A percentile compares a stretch with the other conserved stretches of the same genome.
Conservation (phyloP, 2,797 vertebrate species). For the Lepilemur septentrionalis region DNA sequence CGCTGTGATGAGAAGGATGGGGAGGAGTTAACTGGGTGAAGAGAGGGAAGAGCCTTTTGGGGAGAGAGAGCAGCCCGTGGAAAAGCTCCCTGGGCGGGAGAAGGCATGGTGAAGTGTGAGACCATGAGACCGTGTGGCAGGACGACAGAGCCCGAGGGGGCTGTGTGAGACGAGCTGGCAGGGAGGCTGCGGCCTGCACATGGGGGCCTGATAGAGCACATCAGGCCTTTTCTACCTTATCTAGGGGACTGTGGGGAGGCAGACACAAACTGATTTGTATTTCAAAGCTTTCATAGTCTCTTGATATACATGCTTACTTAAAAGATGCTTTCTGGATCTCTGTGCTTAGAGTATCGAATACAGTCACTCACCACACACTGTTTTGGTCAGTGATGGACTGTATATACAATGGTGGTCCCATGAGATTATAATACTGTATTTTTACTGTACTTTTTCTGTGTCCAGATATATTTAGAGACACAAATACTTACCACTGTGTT, state of each 20-base stretch:
- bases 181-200: not conserved
- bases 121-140: no score
- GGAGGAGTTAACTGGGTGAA: not conserved
- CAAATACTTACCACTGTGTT: not conserved
- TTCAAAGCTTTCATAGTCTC: not conserved
- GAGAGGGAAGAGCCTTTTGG: not conserved
- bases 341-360: not conserved
- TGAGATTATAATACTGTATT: not conserved
- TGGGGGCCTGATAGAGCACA: not conserved
- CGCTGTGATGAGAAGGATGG: not conserved
- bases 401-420: not conserved
- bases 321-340: not conserved
- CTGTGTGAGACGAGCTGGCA: not conserved
- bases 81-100: not conserved
- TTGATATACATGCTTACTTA: not conserved
- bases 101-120: not conserved
- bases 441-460: not conserved
- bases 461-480: not conserved
- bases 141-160: not conserved
- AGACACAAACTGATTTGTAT: not conserved
- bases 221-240: not conserved
- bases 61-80: not conserved
- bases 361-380: not conserved
- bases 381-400: not conserved
- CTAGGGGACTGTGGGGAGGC: not conserved